These are phyloP conservation scores for Trachelus troglodyta DNA, from an alignment of 2,888 invertebrate species.

Conservation along the genomic window DNA sequence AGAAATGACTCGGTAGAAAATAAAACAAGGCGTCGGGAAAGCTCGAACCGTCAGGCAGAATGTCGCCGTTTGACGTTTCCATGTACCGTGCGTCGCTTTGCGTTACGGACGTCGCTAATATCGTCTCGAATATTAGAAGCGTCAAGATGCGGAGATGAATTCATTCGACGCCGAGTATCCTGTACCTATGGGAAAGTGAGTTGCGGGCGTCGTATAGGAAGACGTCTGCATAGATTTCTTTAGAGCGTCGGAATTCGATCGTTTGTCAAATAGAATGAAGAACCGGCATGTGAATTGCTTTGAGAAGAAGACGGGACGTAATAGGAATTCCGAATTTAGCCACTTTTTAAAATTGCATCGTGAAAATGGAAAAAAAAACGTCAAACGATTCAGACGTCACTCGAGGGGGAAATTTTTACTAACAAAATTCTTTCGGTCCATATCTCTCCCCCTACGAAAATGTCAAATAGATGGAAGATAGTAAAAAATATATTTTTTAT, in stretches of 20 bases:
- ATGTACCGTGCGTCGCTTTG: constrained; percentile 61
- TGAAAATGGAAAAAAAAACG: background rate
- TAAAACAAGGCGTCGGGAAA: background rate
- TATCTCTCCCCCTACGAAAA: background rate
- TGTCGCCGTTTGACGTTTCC: constrained; percentile 57
- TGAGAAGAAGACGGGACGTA: background rate
- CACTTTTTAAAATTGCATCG: background rate
- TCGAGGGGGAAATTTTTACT: background rate
- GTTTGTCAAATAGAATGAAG: constrained; percentile 59
- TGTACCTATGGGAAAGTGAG: constrained; percentile 33
- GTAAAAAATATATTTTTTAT: too few relatives aligned
- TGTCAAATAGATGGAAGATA: too few relatives aligned
- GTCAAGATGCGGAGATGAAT: constrained; percentile 8
- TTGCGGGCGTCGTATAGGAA: constrained; percentile 28
- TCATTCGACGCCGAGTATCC: background rate
- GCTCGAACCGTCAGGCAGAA: constrained; percentile 16
- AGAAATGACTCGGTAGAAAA: background rate
- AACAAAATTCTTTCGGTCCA: background rate
- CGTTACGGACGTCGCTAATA: constrained; percentile 58
- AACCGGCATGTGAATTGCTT: background rate
- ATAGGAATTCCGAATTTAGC: background rate
- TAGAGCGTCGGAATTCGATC: constrained; percentile 58
- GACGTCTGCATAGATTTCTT: constrained; percentile 46
- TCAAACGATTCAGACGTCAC: background rate
- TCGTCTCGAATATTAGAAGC: constrained; percentile 44